phyloP scores from a whole-genome alignment of 2,113 vertebrate genomes.

The Chunga burmeisteri region DNA sequence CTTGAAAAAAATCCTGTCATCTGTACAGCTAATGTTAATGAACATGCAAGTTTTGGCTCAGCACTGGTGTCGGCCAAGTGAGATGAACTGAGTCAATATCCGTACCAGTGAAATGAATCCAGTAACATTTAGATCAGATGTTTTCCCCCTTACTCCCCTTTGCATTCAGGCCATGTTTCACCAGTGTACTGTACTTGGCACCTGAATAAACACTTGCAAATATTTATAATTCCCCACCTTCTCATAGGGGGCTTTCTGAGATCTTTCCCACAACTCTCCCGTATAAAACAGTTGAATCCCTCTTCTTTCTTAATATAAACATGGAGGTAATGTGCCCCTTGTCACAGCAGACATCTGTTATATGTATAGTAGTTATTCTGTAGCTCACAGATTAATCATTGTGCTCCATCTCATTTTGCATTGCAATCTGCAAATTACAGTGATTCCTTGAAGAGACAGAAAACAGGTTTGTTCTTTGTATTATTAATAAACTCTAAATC shows the following conservation, averaged over 20 bases:
- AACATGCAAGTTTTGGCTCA: constrained; percentile 39
- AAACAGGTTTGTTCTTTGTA: constrained; percentile 62
- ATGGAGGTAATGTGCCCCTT: constrained; percentile 76
- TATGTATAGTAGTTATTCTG: constrained; percentile 49
- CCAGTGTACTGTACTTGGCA: constrained; percentile 61
- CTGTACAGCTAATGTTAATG: constrained; percentile 36
- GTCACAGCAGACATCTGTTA: constrained; percentile 76
- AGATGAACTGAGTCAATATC: constrained; percentile 58
- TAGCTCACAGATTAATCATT: constrained; percentile 71
- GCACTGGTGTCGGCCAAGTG: constrained; percentile 24
- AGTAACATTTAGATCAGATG: constrained; percentile 36
- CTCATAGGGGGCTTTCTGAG: constrained; percentile 43
- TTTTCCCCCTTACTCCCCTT: background rate
- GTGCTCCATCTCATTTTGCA: constrained; percentile 64
- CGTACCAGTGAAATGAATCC: constrained; percentile 53
- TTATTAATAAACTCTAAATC: constrained; percentile 41
- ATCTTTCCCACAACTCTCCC: constrained; percentile 52
- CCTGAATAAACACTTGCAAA: constrained; percentile 74
- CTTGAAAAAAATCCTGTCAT: constrained; percentile 38
- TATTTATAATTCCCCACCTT: constrained; percentile 69
- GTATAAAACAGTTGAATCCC: constrained; percentile 58
- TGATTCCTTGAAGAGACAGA: constrained; percentile 56
- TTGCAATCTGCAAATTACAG: constrained; percentile 63
- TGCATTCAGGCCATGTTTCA: background rate
- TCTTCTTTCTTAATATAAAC: constrained; percentile 71